Evolutionary conservation across 37 sponge, comb jelly and placozoan genomes (phyloP).

Genomic region (Ephydatia muelleri): DNA sequence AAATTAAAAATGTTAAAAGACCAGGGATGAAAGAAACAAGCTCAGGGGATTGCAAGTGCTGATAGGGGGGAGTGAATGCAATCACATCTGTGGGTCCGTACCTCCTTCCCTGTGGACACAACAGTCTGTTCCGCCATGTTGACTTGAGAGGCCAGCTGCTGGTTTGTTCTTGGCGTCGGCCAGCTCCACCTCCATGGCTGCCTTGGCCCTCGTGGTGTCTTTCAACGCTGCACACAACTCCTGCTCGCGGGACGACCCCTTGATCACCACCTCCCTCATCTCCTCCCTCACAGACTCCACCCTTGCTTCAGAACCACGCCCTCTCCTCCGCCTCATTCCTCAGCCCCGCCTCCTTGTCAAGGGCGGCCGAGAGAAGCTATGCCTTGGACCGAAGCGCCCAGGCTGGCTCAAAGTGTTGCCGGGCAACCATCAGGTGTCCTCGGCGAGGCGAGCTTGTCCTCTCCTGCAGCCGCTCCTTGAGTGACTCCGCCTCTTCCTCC

Average conservation of each 20-base stretch:
- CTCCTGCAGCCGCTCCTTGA: slow-evolving; percentile 43
- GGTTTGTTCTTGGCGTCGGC: slow-evolving; percentile 11
- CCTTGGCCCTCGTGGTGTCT: slow-evolving; percentile 2
- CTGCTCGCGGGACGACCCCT: not conserved
- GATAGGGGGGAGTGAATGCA: too few species aligned
- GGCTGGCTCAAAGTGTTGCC: slow-evolving; percentile 41
- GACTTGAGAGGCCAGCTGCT: not conserved
- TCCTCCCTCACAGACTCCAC: not conserved
- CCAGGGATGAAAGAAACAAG: not conserved
- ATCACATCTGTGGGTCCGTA: too few species aligned
- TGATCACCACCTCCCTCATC: not conserved
- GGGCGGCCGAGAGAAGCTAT: slow-evolving; percentile 35
- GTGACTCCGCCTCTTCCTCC: slow-evolving; percentile 34
- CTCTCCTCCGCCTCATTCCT: slow-evolving; percentile 39
- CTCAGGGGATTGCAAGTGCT: not conserved
- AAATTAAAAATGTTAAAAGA: too few species aligned
- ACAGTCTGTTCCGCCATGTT: not conserved
- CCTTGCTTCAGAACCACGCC: not conserved
- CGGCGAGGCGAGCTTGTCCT: slow-evolving; percentile 11
- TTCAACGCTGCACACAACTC: slow-evolving; percentile 2
- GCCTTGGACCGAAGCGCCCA: slow-evolving; percentile 63
- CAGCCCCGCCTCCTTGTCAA: slow-evolving; percentile 47
- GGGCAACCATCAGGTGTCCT: slow-evolving; percentile 22
- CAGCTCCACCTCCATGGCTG: not conserved
- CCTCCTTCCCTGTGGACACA: not conserved